Percentiles rank a stretch among this genome's conserved stretches.
Conservation (phyloP, 2,113 vertebrate genomes). For the Cephalophus harveyi region DNA sequence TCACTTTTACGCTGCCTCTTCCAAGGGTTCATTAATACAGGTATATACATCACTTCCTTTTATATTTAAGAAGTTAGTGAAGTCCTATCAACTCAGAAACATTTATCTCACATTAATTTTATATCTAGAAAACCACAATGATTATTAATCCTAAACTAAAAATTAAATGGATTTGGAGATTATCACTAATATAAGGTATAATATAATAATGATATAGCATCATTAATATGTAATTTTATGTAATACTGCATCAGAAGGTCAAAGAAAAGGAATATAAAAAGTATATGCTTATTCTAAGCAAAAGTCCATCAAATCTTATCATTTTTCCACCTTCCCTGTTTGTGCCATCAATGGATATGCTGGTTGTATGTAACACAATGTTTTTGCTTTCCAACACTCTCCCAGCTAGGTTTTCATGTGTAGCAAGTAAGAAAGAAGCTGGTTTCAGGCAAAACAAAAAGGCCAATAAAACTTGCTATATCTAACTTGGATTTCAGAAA, state of each 20-base stretch:
- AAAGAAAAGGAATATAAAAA: neutral
- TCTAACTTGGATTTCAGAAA: neutral
- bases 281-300: neutral
- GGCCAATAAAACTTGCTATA: neutral
- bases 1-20: neutral
- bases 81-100: neutral
- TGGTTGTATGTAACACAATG: neutral
- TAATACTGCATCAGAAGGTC: neutral
- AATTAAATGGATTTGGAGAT: neutral
- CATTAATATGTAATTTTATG: neutral
- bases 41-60: neutral
- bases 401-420: neutral
- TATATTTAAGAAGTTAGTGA: neutral
- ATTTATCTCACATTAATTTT: conserved; percentile 15
- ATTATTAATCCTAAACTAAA: neutral
- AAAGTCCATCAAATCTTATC: neutral
- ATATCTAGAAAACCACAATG: neutral
- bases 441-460: neutral
- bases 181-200: neutral
- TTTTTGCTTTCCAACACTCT: neutral
- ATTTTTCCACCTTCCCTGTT: neutral
- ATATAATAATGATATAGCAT: neutral
- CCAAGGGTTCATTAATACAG: neutral
- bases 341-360: neutral
- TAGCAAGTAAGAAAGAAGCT: neutral